Percentiles rank a stretch among this genome's conserved stretches.
These are phyloP conservation scores for Columba guinea DNA, from an alignment of 2,797 vertebrate species.

Conservation along the genomic window DNA sequence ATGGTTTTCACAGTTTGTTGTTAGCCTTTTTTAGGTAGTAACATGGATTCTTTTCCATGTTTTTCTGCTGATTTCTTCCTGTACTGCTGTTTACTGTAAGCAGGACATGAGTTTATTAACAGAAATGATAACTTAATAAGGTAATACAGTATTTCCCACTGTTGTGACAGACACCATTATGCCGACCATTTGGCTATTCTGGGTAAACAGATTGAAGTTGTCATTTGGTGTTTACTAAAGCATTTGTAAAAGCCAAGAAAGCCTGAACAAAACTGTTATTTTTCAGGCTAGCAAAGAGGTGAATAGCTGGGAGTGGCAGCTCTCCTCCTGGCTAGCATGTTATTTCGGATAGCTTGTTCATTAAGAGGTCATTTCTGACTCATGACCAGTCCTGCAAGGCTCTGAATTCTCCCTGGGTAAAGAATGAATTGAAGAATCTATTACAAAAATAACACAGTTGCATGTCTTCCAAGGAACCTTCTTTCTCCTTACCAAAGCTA, in stretches of 20 bases:
- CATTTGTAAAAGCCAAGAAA: slow-evolving; percentile 55
- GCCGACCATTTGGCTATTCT: slow-evolving; percentile 54
- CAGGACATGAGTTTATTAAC: slow-evolving; percentile 15
- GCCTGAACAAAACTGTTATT: not conserved
- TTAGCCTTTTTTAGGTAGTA: not conserved
- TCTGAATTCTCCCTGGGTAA: not conserved
- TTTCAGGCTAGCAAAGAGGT: not conserved
- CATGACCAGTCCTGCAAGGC: not conserved
- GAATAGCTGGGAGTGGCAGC: not conserved
- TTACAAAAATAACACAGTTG: not conserved
- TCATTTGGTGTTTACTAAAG: slow-evolving; percentile 26
- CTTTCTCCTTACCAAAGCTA: not conserved
- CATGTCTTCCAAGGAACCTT: not conserved
- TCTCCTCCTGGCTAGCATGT: not conserved
- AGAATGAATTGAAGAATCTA: not conserved
- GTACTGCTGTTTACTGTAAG: not conserved
- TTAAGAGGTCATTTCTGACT: not conserved
- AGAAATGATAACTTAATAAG: slow-evolving; percentile 58
- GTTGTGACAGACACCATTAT: slow-evolving; percentile 55
- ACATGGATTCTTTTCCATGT: not conserved
- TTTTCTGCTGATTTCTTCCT: slow-evolving; percentile 4
- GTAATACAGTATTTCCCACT: slow-evolving; percentile 22
- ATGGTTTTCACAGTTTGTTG: not conserved
- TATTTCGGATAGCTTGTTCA: not conserved
- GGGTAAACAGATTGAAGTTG: slow-evolving; percentile 63